phyloP scores from a whole-genome alignment of 2,888 invertebrate genomes.

The Macrosoma leucophasiata region DNA sequence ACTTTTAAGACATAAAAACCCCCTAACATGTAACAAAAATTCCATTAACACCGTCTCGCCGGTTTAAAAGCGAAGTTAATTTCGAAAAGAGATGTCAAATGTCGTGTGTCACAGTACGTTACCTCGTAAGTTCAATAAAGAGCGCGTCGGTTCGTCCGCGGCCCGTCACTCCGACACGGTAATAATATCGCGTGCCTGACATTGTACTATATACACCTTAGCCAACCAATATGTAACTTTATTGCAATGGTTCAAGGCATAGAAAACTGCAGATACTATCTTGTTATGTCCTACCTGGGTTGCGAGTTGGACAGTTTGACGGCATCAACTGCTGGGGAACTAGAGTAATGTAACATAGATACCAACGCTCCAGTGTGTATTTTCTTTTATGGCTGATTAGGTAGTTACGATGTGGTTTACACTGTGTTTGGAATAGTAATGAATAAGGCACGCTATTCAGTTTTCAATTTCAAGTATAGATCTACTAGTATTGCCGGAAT shows the following conservation, averaged over 20 bases:
- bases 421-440: too few species aligned
- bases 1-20: too few species aligned
- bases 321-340: slow-evolving; percentile 46
- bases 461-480: too few species aligned
- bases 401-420: too few species aligned
- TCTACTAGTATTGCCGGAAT: too few species aligned
- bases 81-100: slow-evolving; percentile 39
- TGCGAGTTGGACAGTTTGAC: slow-evolving; percentile 64
- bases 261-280: too few species aligned
- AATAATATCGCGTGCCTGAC: slow-evolving; percentile 43
- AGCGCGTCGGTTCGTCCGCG: slow-evolving; percentile 33
- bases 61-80: slow-evolving; percentile 44
- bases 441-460: too few species aligned
- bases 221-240: too few species aligned
- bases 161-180: slow-evolving; percentile 43
- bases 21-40: too few species aligned
- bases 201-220: too few species aligned
- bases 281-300: slow-evolving; percentile 42
- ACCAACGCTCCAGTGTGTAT: slow-evolving; percentile 34
- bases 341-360: slow-evolving; percentile 41
- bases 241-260: slow-evolving; percentile 7
- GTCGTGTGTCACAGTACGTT: slow-evolving; percentile 35
- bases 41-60: too few species aligned
- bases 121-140: slow-evolving; percentile 51
- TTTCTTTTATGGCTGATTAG: too few species aligned